Evolutionary conservation across 2,113 vertebrate genomes (phyloP).

Genomic region (Mormyrus lacerda): DNA sequence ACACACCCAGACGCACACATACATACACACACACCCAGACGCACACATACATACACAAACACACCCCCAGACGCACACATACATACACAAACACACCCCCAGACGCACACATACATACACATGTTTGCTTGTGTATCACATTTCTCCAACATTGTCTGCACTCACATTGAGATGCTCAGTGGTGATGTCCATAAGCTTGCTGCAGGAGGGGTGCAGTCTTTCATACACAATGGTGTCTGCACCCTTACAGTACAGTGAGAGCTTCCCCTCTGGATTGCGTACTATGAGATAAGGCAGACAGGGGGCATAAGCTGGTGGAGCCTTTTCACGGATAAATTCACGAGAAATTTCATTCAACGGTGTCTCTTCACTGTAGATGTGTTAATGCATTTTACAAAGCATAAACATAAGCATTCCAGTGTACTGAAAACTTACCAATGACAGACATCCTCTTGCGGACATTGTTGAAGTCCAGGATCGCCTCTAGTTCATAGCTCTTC

Average conservation of each 20-base stretch:
- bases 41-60: too few species aligned
- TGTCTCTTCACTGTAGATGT: not conserved
- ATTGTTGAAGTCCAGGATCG: constrained; percentile 88
- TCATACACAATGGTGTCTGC: constrained; percentile 87
- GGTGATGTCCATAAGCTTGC: constrained; percentile 70
- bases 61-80: not conserved
- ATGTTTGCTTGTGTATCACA: not conserved
- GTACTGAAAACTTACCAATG: constrained; percentile 60
- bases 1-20: not conserved
- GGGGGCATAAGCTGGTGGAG: not conserved
- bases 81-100: not conserved
- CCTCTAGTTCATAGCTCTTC: constrained; percentile 73
- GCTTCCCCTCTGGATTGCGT: constrained; percentile 68
- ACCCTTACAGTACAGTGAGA: constrained; percentile 87
- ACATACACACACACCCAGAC: too few species aligned
- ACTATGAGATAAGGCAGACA: constrained; percentile 57
- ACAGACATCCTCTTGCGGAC: constrained; percentile 94
- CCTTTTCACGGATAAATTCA: not conserved
- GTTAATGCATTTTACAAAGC: not conserved
- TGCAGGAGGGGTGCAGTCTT: constrained; percentile 71
- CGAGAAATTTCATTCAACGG: not conserved
- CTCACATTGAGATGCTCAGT: constrained; percentile 89
- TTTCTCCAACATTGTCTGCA: constrained; percentile 1
- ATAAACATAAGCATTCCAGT: not conserved
- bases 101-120: not conserved